Base-by-base conservation (phyloP, 2,888 invertebrate genomes). In the Nephrocerus scutellatus region DNA sequence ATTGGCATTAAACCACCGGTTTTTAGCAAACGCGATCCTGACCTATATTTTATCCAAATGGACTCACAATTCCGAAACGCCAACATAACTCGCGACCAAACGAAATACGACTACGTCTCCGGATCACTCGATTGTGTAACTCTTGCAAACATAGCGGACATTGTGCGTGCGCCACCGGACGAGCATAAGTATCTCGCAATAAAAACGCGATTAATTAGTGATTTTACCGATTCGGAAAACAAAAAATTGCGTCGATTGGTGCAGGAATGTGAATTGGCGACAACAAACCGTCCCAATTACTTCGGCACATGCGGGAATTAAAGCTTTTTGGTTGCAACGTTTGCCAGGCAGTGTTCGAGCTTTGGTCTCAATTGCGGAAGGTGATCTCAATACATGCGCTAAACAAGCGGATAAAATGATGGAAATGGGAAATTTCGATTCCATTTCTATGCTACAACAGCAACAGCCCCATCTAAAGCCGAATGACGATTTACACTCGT, bases 201-300 rank as follows among this genome's bases (percentile, higher is more conserved):
- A 25, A 31, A 41, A 21, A 25, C 9, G 2, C 13, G 24, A 10
- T 23, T 40, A 12, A 40, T 40, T 12, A 18, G 12, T 29, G 34
- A 34, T 14, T 35, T 24, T 15, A 40, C 35, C 12, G 35, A 14
- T n/a, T 40, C 40, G 20, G 40, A 36, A 14, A 30, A 41, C 6
- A 35, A 19, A 12, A 41, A 41, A n/a, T 12, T 36, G 7, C 25
- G 26, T 23, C 15, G 14, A 19, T 23, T 36, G 24, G 18, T 41
- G 13, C 30, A 9, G 19, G 29, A 41, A 36, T 15, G 25, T 16
- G 36, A 41, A 36, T 41, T 21, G 41, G 41, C 15, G 36, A 41
- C 29, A 12, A 14, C 1, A 40, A 40, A 16, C 35, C 40, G 9
- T 33, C 39, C 19, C 39, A 39, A 20, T 20, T 40, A 23, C 25